Percentiles rank a stretch among this genome's conserved stretches.
Evolutionary conservation across 1,140 invertebrate genomes (phyloP).

Genomic region (Diploscapter pachys): DNA sequence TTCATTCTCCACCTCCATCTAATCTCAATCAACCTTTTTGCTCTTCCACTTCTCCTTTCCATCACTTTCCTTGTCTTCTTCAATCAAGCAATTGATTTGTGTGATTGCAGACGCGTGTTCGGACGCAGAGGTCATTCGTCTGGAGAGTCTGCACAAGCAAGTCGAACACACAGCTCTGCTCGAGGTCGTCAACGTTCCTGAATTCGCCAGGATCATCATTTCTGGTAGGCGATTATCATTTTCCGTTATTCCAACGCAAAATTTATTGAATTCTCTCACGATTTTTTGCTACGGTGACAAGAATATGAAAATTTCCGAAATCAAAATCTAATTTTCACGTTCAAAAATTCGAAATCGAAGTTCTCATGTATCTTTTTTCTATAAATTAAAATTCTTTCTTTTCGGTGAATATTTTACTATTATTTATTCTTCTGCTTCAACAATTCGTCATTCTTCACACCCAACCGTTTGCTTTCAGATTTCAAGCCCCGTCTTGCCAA

Average conservation of each 20-base stretch:
- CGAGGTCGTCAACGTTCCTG: constrained; percentile 51
- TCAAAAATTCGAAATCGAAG: too few species aligned
- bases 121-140: constrained; percentile 3
- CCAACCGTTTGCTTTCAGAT: constrained; percentile 29
- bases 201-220: constrained; percentile 47
- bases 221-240: constrained; percentile 33
- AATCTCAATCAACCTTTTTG: too few species aligned
- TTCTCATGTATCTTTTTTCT: too few species aligned
- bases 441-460: too few species aligned
- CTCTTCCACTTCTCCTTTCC: too few species aligned
- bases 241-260: background rate
- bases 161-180: constrained; percentile 36
- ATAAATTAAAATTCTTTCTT: too few species aligned
- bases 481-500: constrained; percentile 47
- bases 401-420: background rate
- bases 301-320: background rate
- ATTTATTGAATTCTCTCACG: background rate
- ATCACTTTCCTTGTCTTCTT: too few species aligned
- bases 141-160: constrained; percentile 18
- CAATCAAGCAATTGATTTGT: too few species aligned
- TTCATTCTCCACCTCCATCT: too few species aligned
- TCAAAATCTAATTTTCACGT: background rate
- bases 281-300: background rate
- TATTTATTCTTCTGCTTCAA: background rate
- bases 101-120: too few species aligned